These are phyloP conservation scores for Fragariocoptes setiger DNA, from an alignment of 1,140 invertebrate genomes.

Conservation along the genomic window DNA sequence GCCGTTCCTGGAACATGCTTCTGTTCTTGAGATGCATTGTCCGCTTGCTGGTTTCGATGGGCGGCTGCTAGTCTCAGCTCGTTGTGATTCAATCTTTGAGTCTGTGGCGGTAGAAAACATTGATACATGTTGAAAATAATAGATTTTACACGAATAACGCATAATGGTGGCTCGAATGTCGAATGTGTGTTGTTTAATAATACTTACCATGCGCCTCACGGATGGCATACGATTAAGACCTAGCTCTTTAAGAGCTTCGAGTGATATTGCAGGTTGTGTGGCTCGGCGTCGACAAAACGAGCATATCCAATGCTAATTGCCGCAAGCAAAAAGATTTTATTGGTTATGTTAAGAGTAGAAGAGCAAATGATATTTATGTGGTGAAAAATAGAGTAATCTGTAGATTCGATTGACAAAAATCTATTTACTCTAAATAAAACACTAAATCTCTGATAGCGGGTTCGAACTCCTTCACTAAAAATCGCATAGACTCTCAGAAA, in stretches of 20 bases:
- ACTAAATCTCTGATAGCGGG: no score
- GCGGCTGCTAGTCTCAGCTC: slow-evolving; percentile 20
- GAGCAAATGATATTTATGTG: no score
- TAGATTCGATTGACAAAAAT: no score
- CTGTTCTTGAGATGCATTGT: neutral
- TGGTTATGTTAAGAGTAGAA: no score
- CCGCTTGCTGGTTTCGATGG: slow-evolving; percentile 13
- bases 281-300: slow-evolving; percentile 8
- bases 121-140: neutral
- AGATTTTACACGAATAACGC: neutral
- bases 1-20: neutral
- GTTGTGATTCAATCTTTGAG: slow-evolving; percentile 7
- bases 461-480: no score
- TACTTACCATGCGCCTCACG: slow-evolving; percentile 1
- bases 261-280: slow-evolving; percentile 4
- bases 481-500: no score
- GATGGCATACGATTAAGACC: neutral
- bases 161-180: neutral
- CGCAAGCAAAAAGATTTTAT: no score
- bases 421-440: no score
- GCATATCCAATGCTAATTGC: slow-evolving; percentile 10
- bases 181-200: no score
- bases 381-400: no score
- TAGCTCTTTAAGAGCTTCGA: slow-evolving; percentile 2
- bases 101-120: neutral